These are phyloP conservation scores for Chiropotes sagulatus DNA, from an alignment of 2,797 vertebrate genomes.

Conservation along the genomic window DNA sequence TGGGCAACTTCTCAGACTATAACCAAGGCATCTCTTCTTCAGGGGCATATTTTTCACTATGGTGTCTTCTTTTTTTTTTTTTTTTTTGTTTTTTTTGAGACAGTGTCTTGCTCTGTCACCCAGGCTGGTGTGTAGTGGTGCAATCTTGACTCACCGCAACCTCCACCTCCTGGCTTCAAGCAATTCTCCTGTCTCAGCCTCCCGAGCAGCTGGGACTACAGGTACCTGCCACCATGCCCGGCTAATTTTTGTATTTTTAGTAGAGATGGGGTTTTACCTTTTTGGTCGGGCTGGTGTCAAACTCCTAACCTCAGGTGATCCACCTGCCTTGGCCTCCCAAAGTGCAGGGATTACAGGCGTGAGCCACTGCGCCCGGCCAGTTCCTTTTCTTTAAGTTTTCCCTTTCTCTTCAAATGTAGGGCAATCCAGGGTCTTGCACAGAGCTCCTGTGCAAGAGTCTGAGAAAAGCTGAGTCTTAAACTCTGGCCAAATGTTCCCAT, in stretches of 20 bases:
- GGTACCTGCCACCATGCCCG: accelerated
- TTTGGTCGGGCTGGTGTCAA: not conserved
- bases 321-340: not conserved
- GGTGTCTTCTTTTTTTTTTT: not conserved
- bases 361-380: not conserved
- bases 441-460: not conserved
- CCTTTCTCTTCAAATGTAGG: not conserved
- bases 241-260: not conserved
- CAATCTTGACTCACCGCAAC: not conserved
- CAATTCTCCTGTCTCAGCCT: not conserved
- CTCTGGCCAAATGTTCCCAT: not conserved
- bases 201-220: not conserved
- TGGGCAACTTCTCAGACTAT: not conserved
- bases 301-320: not conserved
- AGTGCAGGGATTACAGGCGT: not conserved
- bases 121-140: not conserved
- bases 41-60: not conserved
- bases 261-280: not conserved
- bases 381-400: not conserved
- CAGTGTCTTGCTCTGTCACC: not conserved
- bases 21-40: not conserved
- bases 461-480: not conserved
- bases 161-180: not conserved
- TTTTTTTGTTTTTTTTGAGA: not conserved
- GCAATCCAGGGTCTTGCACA: not conserved